Conservation (phyloP, 2,797 vertebrate species). For the Hypotaenidia philippensis region DNA sequence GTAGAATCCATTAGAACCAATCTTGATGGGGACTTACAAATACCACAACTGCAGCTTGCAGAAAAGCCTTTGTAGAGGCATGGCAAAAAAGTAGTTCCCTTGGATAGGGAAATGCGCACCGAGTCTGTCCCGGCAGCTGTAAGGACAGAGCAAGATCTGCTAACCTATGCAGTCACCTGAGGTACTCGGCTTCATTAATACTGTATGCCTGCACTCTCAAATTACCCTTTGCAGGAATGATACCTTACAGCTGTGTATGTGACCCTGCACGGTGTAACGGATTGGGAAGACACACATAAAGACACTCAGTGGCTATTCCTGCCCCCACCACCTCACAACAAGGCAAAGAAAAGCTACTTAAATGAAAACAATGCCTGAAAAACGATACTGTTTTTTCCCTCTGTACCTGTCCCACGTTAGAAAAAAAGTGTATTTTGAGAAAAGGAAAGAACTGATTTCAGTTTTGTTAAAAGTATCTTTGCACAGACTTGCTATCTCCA, state of each 20-base stretch:
- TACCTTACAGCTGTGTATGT: neutral
- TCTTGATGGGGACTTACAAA: neutral
- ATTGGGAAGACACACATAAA: neutral
- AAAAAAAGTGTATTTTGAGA: neutral
- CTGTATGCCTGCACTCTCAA: neutral
- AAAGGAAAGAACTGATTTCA: neutral
- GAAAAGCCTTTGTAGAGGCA: neutral
- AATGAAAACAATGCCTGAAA: neutral
- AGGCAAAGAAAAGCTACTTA: neutral
- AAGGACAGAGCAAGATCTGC: neutral
- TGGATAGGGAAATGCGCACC: accelerated
- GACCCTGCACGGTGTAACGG: neutral
- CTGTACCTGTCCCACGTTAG: neutral
- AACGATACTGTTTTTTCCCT: neutral
- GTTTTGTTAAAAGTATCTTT: neutral
- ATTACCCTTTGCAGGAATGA: conserved; percentile 3
- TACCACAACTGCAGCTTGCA: neutral
- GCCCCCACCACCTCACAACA: neutral
- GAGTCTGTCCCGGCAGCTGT: neutral
- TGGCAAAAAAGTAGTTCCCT: neutral
- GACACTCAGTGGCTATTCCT: neutral
- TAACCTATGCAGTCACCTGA: neutral
- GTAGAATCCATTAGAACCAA: neutral
- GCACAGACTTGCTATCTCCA: neutral
- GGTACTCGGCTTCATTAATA: neutral